These are phyloP conservation scores for Anhinga rufa DNA, from an alignment of 2,113 vertebrate genomes.

Conservation along the genomic window DNA sequence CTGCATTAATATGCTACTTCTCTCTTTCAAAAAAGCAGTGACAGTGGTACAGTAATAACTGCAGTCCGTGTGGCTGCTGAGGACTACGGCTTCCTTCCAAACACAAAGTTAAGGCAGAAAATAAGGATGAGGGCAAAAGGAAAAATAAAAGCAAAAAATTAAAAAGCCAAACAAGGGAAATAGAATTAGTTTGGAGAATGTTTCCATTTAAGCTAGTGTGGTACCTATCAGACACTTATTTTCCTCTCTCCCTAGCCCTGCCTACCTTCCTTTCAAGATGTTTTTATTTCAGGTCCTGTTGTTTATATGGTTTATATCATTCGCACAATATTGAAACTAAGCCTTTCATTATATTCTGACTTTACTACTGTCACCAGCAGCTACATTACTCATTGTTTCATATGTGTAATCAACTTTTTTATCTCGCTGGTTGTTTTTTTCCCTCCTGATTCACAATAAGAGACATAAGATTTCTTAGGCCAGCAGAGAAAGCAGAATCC, in stretches of 20 bases:
- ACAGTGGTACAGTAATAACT: too few relatives aligned
- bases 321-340: neutral
- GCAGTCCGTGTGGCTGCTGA: neutral
- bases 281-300: neutral
- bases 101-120: neutral
- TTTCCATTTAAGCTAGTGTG: neutral
- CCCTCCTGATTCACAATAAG: neutral
- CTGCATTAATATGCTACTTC: neutral
- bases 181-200: neutral
- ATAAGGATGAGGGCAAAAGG: neutral
- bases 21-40: neutral
- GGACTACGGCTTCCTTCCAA: neutral
- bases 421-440: neutral
- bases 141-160: neutral
- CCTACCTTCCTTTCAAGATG: neutral
- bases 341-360: neutral
- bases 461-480: neutral
- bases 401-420: neutral
- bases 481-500: neutral
- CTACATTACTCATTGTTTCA: neutral
- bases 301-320: neutral
- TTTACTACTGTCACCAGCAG: neutral
- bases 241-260: neutral
- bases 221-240: neutral
- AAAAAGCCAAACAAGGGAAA: neutral